Evolutionary conservation across 2,888 invertebrate genomes (phyloP).

Genomic region (Stomorhina lunata): DNA sequence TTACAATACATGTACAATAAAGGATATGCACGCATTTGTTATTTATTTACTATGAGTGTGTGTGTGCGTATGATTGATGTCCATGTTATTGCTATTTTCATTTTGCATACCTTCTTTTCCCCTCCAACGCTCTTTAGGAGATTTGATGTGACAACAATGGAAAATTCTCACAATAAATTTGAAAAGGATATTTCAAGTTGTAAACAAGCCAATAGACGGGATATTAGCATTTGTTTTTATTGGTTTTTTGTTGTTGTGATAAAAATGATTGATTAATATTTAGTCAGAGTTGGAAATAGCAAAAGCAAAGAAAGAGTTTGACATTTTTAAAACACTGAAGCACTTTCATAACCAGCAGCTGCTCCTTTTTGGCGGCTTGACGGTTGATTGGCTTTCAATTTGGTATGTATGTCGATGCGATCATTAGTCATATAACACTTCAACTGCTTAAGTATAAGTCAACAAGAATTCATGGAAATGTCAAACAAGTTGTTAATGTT

Average conservation of each 20-base stretch:
- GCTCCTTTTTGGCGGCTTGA: background rate
- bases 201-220: conserved; percentile 4
- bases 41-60: background rate
- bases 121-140: too few species aligned
- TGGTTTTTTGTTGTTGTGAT: conserved; percentile 8
- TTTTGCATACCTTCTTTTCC: too few species aligned
- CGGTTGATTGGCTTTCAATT: background rate
- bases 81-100: background rate
- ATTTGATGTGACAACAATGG: background rate
- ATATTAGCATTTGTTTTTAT: too few species aligned
- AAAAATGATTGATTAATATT: conserved; percentile 31
- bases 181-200: background rate
- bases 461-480: too few species aligned
- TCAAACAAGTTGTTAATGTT: too few species aligned
- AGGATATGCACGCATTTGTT: background rate
- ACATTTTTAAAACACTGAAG: too few species aligned
- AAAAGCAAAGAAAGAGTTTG: too few species aligned
- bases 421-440: too few species aligned
- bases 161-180: background rate
- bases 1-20: too few species aligned
- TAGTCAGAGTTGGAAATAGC: background rate
- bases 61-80: conserved; percentile 15
- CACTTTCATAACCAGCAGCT: too few species aligned
- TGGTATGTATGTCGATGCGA: too few species aligned
- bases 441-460: too few species aligned